Conservation (phyloP, 2,113 vertebrate genomes). For the Mus musculus region DNA sequence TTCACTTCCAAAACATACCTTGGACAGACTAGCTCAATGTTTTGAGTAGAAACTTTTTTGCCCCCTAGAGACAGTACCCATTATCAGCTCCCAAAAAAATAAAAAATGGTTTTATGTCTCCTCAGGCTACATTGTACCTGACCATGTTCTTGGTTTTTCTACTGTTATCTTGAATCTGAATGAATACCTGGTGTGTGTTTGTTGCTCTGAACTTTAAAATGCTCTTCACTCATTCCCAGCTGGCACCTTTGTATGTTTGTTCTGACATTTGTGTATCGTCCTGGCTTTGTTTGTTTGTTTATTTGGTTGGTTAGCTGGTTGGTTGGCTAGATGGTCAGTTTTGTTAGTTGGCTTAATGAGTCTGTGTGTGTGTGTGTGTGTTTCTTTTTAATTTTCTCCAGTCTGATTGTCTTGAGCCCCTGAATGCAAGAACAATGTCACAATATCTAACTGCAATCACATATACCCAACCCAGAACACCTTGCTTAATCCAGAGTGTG, state of each 20-base stretch:
- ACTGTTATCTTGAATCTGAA: background rate
- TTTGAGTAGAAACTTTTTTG: background rate
- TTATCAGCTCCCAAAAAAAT: background rate
- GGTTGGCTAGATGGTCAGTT: too few relatives aligned
- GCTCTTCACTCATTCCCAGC: background rate
- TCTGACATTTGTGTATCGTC: background rate
- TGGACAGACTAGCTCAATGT: background rate
- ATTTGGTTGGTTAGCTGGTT: too few relatives aligned
- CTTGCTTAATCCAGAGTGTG: background rate
- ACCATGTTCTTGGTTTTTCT: background rate
- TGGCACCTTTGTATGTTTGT: background rate
- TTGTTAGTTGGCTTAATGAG: too few relatives aligned
- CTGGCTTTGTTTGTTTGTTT: background rate
- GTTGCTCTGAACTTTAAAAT: background rate
- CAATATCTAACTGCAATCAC: background rate
- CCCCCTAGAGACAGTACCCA: accelerated
- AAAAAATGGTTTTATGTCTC: background rate
- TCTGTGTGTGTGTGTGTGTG: too few relatives aligned
- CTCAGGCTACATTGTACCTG: background rate
- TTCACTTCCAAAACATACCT: background rate
- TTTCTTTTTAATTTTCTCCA: background rate
- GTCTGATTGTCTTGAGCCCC: background rate
- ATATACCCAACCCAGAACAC: background rate
- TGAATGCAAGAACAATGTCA: background rate
- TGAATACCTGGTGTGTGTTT: background rate